phyloP scores from a whole-genome alignment of 2,113 vertebrate species.

The Heterotilapia buettikoferi region DNA sequence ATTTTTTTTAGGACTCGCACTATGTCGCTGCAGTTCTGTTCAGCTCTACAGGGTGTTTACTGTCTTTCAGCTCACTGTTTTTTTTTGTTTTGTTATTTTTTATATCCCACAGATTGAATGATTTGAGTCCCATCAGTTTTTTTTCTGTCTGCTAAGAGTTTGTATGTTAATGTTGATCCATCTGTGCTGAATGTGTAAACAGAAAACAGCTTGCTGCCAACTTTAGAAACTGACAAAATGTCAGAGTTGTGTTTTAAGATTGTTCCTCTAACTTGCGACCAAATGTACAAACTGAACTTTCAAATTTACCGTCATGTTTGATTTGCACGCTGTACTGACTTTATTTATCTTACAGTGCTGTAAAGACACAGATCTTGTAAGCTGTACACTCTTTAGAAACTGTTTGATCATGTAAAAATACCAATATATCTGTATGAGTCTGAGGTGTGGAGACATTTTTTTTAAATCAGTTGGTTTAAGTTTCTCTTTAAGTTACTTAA shows the following conservation, averaged over 20 bases:
- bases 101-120: neutral
- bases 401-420: neutral
- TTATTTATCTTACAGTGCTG: neutral
- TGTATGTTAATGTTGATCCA: neutral
- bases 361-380: neutral
- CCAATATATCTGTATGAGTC: neutral
- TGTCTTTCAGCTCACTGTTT: rapidly evolving
- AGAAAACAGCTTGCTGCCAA: neutral
- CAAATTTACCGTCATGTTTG: neutral
- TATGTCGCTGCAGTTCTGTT: neutral
- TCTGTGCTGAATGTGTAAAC: neutral
- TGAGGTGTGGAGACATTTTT: neutral
- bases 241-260: neutral
- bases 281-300: neutral
- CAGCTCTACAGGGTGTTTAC: neutral
- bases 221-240: neutral
- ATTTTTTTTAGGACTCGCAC: neutral
- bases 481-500: neutral
- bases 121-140: neutral
- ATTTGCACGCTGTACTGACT: neutral
- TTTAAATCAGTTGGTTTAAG: neutral
- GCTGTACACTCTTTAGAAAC: neutral
- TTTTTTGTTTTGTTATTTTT: rapidly evolving
- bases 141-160: neutral
- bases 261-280: neutral